Conservation (phyloP, 2,113 vertebrate species). For the Piaya cayana region DNA sequence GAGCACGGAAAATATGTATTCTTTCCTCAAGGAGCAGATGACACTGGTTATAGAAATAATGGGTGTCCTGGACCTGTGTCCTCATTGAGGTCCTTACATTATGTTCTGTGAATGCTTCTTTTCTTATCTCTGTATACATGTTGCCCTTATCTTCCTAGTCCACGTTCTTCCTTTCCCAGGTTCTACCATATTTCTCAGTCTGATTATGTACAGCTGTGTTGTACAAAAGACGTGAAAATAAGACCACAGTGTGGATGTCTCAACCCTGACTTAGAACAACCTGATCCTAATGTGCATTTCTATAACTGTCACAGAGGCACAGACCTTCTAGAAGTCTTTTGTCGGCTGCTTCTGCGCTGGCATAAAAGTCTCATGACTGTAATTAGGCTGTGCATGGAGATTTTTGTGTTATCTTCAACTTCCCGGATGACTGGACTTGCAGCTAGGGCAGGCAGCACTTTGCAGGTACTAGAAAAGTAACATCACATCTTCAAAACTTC, state of each 20-base stretch:
- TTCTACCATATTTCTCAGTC: neutral
- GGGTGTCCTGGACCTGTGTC: neutral
- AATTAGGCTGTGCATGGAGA: neutral
- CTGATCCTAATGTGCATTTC: neutral
- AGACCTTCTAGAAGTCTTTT: neutral
- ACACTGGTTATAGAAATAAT: neutral
- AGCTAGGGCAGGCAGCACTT: neutral
- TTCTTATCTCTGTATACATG: neutral
- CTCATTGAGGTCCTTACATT: neutral
- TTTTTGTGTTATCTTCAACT: fast-evolving
- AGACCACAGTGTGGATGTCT: neutral
- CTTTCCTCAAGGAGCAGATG: neutral
- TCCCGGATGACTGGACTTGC: neutral
- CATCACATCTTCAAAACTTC: neutral
- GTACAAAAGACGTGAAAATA: neutral
- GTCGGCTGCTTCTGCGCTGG: no score
- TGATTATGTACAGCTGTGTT: neutral
- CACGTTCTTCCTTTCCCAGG: neutral
- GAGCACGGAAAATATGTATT: neutral
- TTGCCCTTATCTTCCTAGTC: neutral
- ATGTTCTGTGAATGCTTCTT: neutral
- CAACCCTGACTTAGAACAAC: neutral
- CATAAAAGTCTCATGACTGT: neutral
- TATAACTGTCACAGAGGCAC: neutral
- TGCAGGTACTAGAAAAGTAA: neutral